Conservation (phyloP, 2,113 vertebrate species). For the Dasyurus viverrinus region DNA sequence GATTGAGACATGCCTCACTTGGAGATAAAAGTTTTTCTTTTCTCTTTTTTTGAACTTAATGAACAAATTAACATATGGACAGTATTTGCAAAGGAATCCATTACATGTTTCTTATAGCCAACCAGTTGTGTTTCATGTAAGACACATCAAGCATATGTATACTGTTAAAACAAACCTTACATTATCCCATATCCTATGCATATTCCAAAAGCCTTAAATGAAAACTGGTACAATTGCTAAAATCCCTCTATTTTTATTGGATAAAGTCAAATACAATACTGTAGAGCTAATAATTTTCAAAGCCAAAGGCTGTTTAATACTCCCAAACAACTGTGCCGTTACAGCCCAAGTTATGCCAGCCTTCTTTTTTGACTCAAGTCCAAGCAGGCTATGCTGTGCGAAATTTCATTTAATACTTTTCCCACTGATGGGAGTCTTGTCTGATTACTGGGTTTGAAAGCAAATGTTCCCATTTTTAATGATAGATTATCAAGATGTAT, state of each 20-base stretch:
- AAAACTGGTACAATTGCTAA: neutral
- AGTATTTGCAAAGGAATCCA: neutral
- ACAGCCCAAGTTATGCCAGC: neutral
- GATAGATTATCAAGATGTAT: neutral
- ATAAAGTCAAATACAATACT: neutral
- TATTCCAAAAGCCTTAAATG: neutral
- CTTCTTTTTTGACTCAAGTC: neutral
- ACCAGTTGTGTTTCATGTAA: neutral
- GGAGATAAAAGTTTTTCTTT: neutral
- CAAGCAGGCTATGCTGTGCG: neutral
- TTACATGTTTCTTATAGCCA: neutral
- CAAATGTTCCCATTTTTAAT: slow-evolving; percentile 17
- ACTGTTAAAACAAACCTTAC: neutral
- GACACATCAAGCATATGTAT: neutral
- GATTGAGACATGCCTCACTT: neutral
- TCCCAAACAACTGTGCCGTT: neutral
- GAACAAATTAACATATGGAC: too few relatives aligned
- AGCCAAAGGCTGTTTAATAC: neutral
- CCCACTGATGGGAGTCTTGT: neutral
- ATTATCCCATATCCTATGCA: neutral
- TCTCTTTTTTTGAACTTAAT: neutral
- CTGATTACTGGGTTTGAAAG: neutral
- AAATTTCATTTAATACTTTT: neutral
- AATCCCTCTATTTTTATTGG: neutral
- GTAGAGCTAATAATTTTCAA: neutral